phyloP scores from a whole-genome alignment of 2,113 vertebrate genomes.

The Xenotilapia caudafasciata region DNA sequence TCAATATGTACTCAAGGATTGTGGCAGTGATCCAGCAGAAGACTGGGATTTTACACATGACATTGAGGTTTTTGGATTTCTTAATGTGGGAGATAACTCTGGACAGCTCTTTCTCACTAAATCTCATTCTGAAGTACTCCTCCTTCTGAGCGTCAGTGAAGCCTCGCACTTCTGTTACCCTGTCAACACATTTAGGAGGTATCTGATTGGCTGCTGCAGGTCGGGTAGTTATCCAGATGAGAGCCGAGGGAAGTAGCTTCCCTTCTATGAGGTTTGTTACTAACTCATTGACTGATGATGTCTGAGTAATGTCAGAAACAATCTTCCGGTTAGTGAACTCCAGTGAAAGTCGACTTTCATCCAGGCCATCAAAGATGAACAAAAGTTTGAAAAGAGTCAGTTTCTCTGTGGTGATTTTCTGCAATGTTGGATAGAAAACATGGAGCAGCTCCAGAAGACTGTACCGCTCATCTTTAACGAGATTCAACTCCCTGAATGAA shows the following conservation, averaged over 20 bases:
- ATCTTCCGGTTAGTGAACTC: accelerated
- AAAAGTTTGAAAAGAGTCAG: accelerated
- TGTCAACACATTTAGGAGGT: not conserved
- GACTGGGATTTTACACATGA: not conserved
- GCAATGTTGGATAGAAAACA: not conserved
- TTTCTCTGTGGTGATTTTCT: not conserved
- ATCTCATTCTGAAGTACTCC: not conserved
- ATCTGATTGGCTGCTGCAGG: not conserved
- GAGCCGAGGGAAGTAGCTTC: accelerated
- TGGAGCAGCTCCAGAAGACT: not conserved
- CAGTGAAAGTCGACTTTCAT: not conserved
- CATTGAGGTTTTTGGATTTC: not conserved
- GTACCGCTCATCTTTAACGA: accelerated
- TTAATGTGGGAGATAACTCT: not conserved
- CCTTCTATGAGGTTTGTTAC: not conserved
- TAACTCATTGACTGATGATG: accelerated
- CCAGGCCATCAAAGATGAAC: not conserved
- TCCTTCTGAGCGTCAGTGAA: not conserved
- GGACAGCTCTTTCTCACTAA: not conserved
- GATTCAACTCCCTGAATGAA: not conserved
- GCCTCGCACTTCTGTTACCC: not conserved
- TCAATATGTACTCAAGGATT: not conserved
- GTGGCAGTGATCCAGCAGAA: not conserved
- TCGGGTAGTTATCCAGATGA: not conserved
- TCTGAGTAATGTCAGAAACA: not conserved